Evolutionary conservation across 1,140 invertebrate species (phyloP), one percentile per base, ranked within the genome.

Genomic region (Helicoverpa armigera): DNA sequence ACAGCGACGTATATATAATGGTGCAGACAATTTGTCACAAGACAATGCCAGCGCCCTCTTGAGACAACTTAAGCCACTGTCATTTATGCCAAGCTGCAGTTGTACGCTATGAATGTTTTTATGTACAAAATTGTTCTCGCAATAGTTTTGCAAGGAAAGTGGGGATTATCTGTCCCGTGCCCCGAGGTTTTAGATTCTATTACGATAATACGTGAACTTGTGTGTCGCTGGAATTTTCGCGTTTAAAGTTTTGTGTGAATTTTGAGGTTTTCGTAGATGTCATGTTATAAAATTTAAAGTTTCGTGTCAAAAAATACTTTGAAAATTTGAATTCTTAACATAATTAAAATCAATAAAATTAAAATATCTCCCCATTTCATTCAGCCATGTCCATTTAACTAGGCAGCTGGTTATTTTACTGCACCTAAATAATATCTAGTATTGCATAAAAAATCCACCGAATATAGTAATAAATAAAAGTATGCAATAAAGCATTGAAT

Each of bases 21-120:
- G 58, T 63, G 58, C 43, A 76, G 74, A 76, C 74, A 51, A 76
- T 76, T 76, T 63, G 74, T 76, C 74, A 76, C 43, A 50, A 63
- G 65, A 69, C 65, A 69, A 69, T 69, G 43, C 74, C 18, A 18
- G 5, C 35, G 35, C 35, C 29, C 74, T 48, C 74, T 76, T 43
- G 74, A 65, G 74, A 76, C 58, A 65, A 76, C 74, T 76, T 76
- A 76, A 65, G 60, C 74, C 74, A 63, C 23, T 11, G 58, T 76
- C 74, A 61, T 76, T 76, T 63, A 63, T 76, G 60, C 58, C 29
- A 58, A n/a, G n/a, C 43, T 53, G 72, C 74, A 76, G 63, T 50
- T 7, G 13, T 51, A 18, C 14, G 16, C n/a, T 14, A 23, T 18
- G 23, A 50, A 18, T 69, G 65, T 18, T 18, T 56, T 5, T 56